These are phyloP conservation scores for Vanessa tameamea DNA, from an alignment of 1,140 invertebrate species.

Conservation along the genomic window DNA sequence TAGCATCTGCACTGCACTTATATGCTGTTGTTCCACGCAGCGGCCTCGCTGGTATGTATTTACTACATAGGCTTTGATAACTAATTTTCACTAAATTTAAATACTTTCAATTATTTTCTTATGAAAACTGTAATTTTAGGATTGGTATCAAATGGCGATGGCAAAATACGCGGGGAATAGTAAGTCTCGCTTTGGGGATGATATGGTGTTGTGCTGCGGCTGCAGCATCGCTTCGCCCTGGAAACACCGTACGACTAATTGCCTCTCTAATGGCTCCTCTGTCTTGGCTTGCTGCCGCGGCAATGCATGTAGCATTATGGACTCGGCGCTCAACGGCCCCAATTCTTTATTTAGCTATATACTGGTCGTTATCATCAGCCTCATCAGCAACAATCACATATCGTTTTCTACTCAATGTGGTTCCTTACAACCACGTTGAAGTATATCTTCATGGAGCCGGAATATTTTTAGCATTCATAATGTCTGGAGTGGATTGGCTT, in stretches of 20 bases:
- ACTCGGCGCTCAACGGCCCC: slow-evolving; percentile 56
- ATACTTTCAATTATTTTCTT: neutral
- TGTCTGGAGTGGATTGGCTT: slow-evolving; percentile 61
- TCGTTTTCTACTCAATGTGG: slow-evolving; percentile 42
- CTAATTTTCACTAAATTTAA: neutral
- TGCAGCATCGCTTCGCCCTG: slow-evolving; percentile 50
- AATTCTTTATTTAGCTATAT: slow-evolving; percentile 65
- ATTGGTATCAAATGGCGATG: slow-evolving; percentile 51
- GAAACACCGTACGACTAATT: slow-evolving; percentile 54
- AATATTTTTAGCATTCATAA: slow-evolving; percentile 49
- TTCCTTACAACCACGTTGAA: slow-evolving; percentile 46
- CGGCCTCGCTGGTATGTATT: slow-evolving; percentile 29
- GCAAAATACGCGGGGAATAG: slow-evolving; percentile 62
- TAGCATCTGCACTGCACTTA: slow-evolving; percentile 59
- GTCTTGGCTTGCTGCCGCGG: slow-evolving; percentile 64
- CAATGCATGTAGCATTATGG: slow-evolving; percentile 66
- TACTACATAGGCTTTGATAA: neutral
- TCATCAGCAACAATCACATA: slow-evolving; percentile 56
- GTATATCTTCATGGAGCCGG: slow-evolving; percentile 57
- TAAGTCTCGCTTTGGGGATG: slow-evolving; percentile 54
- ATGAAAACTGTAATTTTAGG: slow-evolving; percentile 7
- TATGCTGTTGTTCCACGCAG: slow-evolving; percentile 59
- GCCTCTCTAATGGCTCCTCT: slow-evolving; percentile 55
- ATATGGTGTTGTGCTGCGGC: slow-evolving; percentile 62
- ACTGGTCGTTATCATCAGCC: slow-evolving; percentile 58